Evolutionary conservation across 2,888 invertebrate species (phyloP).

Genomic region (Volucella zonaria): DNA sequence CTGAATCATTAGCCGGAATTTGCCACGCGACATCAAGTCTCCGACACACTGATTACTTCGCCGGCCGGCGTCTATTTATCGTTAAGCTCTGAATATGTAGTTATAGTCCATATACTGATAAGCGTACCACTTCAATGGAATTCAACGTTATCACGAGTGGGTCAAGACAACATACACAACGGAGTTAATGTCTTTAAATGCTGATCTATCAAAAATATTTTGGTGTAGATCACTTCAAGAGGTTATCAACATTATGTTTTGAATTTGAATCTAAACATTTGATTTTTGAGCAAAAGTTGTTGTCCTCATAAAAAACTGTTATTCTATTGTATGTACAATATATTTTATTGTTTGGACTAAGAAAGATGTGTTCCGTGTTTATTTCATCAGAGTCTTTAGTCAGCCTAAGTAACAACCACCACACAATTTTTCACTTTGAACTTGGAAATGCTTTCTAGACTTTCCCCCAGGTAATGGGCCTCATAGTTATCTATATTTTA

Average conservation of each 20-base stretch:
- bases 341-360: not conserved
- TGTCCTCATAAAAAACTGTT: not conserved
- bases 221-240: constrained; percentile 1
- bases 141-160: constrained; percentile 22
- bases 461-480: too few relatives aligned
- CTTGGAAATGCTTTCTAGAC: too few relatives aligned
- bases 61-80: constrained; percentile 59
- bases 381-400: too few relatives aligned
- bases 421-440: too few relatives aligned
- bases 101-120: constrained; percentile 6
- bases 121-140: not conserved
- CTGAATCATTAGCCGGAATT: constrained; percentile 48
- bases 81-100: not conserved
- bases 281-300: constrained; percentile 3
- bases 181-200: constrained; percentile 2
- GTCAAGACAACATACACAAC: constrained; percentile 12
- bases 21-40: constrained; percentile 28
- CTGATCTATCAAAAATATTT: constrained; percentile 22
- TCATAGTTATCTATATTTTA: too few relatives aligned
- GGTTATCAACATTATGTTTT: constrained; percentile 32
- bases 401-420: too few relatives aligned
- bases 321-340: not conserved
- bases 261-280: constrained; percentile 10
- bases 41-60: constrained; percentile 37
- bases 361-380: too few relatives aligned